Percentiles rank a stretch among this genome's conserved stretches.
Evolutionary conservation across 2,888 invertebrate species (phyloP).

Genomic region (Eledona agricola): DNA sequence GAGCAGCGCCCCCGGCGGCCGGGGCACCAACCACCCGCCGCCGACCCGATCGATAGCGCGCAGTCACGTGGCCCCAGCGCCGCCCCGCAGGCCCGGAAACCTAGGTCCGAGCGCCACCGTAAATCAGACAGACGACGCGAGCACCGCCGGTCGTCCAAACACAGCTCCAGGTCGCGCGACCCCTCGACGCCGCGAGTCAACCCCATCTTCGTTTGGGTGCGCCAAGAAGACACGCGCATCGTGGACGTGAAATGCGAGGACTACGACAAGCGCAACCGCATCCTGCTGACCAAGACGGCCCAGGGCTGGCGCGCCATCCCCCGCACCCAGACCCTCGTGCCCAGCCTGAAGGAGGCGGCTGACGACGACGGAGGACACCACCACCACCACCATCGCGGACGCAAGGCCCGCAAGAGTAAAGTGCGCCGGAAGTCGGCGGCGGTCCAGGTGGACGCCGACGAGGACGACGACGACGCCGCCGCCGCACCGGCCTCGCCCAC

Average conservation of each 20-base stretch:
- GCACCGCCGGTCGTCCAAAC: slow-evolving; percentile 51
- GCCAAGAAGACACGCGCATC: slow-evolving; percentile 81
- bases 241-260: slow-evolving; percentile 88
- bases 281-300: slow-evolving; percentile 82
- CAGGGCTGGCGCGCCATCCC: slow-evolving; percentile 86
- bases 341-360: slow-evolving; percentile 61
- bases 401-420: slow-evolving; percentile 51
- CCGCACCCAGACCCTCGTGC: slow-evolving; percentile 72
- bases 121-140: slow-evolving; percentile 62
- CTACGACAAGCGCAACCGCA: slow-evolving; percentile 85
- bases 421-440: slow-evolving; percentile 57
- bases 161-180: slow-evolving; percentile 40
- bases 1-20: slow-evolving; percentile 61
- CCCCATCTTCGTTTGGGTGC: slow-evolving; percentile 87
- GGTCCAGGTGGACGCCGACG: slow-evolving; percentile 57
- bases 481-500: slow-evolving; percentile 46
- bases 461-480: slow-evolving; percentile 47
- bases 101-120: slow-evolving; percentile 62
- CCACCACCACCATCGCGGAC: slow-evolving; percentile 54
- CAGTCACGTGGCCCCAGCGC: slow-evolving; percentile 61
- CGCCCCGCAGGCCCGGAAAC: slow-evolving; percentile 61
- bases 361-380: slow-evolving; percentile 61
- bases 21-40: slow-evolving; percentile 55
- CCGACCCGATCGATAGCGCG: slow-evolving; percentile 60
- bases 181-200: slow-evolving; percentile 69